Evolutionary conservation across 2,888 invertebrate species (phyloP).

Genomic region (Agonum fuliginosum): DNA sequence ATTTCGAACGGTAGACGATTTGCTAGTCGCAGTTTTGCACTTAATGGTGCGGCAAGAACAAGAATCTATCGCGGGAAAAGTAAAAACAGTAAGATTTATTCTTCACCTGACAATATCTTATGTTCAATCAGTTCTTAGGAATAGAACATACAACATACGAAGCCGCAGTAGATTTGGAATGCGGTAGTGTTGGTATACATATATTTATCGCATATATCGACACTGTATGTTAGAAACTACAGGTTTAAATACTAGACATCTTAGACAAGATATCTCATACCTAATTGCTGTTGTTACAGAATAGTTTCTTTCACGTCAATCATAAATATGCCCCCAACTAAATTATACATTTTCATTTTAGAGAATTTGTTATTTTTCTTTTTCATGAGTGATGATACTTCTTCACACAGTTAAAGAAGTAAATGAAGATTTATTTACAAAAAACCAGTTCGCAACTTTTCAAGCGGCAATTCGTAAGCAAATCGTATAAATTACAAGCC

Average conservation of each 20-base stretch:
- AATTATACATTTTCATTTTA: no score
- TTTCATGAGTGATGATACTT: neutral
- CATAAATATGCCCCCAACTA: no score
- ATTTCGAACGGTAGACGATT: neutral
- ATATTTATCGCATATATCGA: slow-evolving; percentile 20
- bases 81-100: slow-evolving; percentile 15
- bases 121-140: neutral
- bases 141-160: slow-evolving; percentile 13
- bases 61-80: neutral
- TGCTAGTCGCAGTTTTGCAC: neutral
- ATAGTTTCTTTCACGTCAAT: no score
- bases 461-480: neutral
- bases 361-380: neutral
- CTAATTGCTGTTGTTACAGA: no score
- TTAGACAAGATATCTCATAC: no score
- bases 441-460: slow-evolving; percentile 3
- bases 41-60: slow-evolving; percentile 9
- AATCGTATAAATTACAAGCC: slow-evolving; percentile 23
- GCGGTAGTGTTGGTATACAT: slow-evolving; percentile 13
- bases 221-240: no score
- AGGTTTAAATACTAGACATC: no score
- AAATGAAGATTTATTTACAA: slow-evolving; percentile 6
- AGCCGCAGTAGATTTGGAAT: slow-evolving; percentile 16
- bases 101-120: slow-evolving; percentile 23
- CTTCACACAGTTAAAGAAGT: neutral